A percentile compares a stretch with the other conserved stretches of the same genome.
Conservation (phyloP, 2,113 vertebrate species). For the Trematomus loennbergii region DNA sequence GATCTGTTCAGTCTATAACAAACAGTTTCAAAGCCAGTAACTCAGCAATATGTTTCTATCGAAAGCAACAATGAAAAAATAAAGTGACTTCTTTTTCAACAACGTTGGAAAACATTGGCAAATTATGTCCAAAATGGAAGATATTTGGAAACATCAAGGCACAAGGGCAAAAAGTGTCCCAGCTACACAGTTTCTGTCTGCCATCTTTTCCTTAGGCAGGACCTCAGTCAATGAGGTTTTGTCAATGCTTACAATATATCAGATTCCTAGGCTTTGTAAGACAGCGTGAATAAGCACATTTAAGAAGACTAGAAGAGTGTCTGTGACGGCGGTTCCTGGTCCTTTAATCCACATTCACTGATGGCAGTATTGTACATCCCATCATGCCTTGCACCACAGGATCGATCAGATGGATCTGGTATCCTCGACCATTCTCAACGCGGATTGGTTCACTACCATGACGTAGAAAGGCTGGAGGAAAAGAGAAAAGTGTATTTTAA, state of each 20-base stretch:
- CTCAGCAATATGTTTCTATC: not conserved
- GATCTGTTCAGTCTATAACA: conserved; percentile 38
- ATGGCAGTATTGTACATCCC: conserved; percentile 10
- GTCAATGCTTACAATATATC: not conserved
- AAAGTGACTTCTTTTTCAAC: conserved; percentile 39
- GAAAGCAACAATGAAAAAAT: conserved; percentile 26
- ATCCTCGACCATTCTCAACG: not conserved
- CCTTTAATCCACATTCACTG: conserved; percentile 24
- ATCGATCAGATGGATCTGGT: conserved; percentile 1
- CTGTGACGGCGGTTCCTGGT: conserved; percentile 13
- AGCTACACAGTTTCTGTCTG: conserved; percentile 1
- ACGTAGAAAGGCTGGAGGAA: conserved; percentile 13
- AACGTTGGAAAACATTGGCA: not conserved
- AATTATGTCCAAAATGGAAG: conserved; percentile 3
- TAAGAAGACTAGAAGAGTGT: conserved; percentile 1
- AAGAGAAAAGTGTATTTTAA: conserved; percentile 14
- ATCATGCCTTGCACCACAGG: conserved; percentile 12
- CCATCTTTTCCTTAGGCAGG: not conserved
- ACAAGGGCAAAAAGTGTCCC: conserved; percentile 37
- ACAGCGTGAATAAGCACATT: not conserved
- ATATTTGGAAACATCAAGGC: conserved; percentile 54
- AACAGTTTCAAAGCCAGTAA: not conserved
- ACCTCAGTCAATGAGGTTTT: conserved; percentile 7
- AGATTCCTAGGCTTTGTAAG: conserved; percentile 12
- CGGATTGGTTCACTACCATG: conserved; percentile 33